Evolutionary conservation across 2,113 vertebrate genomes (phyloP), one percentile per base, ranked within the genome.

Genomic region (Hipposideros armiger): DNA sequence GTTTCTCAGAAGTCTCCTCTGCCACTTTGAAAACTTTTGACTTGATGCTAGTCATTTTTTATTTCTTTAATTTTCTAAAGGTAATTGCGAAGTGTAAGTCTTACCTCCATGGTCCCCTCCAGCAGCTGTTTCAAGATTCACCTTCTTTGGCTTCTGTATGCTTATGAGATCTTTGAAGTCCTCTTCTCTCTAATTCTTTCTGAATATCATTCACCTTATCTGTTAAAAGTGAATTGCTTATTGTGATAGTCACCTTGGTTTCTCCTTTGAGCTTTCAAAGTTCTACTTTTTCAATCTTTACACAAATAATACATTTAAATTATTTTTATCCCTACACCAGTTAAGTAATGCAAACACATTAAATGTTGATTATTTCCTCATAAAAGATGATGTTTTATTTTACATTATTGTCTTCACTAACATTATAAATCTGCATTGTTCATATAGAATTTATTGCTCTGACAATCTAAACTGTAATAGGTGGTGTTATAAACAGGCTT

Each of bases 131-230:
- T 96, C 81, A 91, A 87, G 92, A 89, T 5, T 97, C 92, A 96
- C 95, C 97, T 97, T 74, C 90, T 87, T 95, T 91, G 94, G 93
- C 95, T 97, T 96, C 92, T 92, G 28, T 96, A 85, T 91, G 80
- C 96, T 97, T 98, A 94, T 96, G 96, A 98, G 96, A 97, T 94
- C 72, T 96, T 72, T 97, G 94, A 97, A 97, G 83, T 97, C 85
- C 80, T 97, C 97, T 94, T 78, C 62, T 72, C 74, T 95, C 60
- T 92, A 60, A 96, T 97, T 97, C 47, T 91, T 94, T 72, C 56
- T 95, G 91, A 92, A 32, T 94, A 82, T 95, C 78, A 95, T 47
- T 97, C 97, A 96, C 97, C 91, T 58, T 82, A 85, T 32, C 1
- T 93, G 54, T 96, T 96, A 95, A 96, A 96, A 97, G 60, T 85